Evolutionary conservation across 2,797 vertebrate species (phyloP).

Genomic region (Oreortyx pictus): DNA sequence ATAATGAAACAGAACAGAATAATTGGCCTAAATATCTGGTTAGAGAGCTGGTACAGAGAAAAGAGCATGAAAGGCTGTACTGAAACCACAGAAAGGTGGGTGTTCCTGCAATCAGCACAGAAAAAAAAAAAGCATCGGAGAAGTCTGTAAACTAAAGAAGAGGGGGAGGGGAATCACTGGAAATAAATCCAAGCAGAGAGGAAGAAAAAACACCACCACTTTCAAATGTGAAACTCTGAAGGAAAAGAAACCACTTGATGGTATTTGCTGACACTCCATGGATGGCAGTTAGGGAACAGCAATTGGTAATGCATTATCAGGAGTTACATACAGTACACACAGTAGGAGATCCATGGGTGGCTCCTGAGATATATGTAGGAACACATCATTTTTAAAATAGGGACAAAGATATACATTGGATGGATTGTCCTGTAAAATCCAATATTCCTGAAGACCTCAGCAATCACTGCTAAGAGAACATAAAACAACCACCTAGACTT

Average conservation of each 20-base stretch:
- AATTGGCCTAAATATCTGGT: slow-evolving; percentile 68
- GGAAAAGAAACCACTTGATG: slow-evolving; percentile 38
- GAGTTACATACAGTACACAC: background rate
- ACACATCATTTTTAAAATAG: background rate
- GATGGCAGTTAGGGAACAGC: slow-evolving; percentile 17
- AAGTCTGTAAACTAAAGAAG: slow-evolving; percentile 53
- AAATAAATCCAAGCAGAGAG: slow-evolving; percentile 45
- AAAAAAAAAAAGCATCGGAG: slow-evolving; percentile 39
- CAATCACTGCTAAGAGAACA: background rate
- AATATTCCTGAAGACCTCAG: background rate
- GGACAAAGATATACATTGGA: background rate
- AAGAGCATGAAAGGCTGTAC: slow-evolving; percentile 64
- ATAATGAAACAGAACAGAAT: slow-evolving; percentile 73
- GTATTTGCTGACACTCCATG: slow-evolving; percentile 47
- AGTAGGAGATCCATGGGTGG: background rate
- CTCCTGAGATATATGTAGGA: background rate
- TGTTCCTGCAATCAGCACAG: slow-evolving; percentile 70
- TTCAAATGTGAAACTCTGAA: slow-evolving; percentile 21
- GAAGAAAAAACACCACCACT: background rate
- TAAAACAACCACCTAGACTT: background rate
- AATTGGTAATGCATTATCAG: background rate
- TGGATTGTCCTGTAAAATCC: background rate
- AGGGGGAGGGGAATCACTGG: slow-evolving; percentile 10
- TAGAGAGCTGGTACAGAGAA: slow-evolving; percentile 57
- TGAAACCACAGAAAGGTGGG: slow-evolving; percentile 69